Evolutionary conservation across 2,888 invertebrate genomes (phyloP), one percentile per base, ranked within the genome.

Genomic region (Himalopsyche kuldschensis): DNA sequence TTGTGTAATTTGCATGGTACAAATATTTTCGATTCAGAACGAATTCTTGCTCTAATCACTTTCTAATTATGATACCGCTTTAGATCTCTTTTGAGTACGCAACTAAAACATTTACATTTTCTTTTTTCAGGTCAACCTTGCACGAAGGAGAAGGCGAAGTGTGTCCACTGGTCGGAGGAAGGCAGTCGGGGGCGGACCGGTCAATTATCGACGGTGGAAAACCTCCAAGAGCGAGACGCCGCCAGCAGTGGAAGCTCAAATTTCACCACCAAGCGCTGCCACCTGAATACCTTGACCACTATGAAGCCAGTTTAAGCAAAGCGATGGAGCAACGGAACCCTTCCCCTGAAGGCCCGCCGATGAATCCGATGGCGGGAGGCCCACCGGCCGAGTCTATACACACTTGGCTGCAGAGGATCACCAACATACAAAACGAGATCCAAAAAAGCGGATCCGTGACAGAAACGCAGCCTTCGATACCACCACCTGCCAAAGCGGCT

Each of bases 221-320:
- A 81, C 88, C 89, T 1, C 88, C 90, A 1, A 89, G 92, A 48
- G 90, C 88, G 87, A 90, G 94, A n/a, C 92, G 94, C 88, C 94
- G 94, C 89, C 94, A 94, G 75, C 90, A 94, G 87, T 94, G 95
- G 92, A 96, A 96, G 89, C 91, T 96, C 79, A 95, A 96, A 88
- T 96, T 96, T 89, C 96, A 96, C 87, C 96, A 96, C 88, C 96
- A 96, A 88, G 96, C 96, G 0, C 89, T 96, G 82, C 96, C 96
- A 0, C 94, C 95, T 20, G 96, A 95, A 88, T 96, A 96, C 88
- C 92, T 96, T 80, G 95, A 95, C 87, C 96, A 96, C 88, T 96
- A 95, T 90, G 95, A 95, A 89, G 95, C 95, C 80, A 94, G 94
- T 6, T 90, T 95, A 81, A 94, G 93, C 85, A 93, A 93, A 86